Evolutionary conservation across 2,113 vertebrate species (phyloP).

Genomic region (Vulpes ferrilata): DNA sequence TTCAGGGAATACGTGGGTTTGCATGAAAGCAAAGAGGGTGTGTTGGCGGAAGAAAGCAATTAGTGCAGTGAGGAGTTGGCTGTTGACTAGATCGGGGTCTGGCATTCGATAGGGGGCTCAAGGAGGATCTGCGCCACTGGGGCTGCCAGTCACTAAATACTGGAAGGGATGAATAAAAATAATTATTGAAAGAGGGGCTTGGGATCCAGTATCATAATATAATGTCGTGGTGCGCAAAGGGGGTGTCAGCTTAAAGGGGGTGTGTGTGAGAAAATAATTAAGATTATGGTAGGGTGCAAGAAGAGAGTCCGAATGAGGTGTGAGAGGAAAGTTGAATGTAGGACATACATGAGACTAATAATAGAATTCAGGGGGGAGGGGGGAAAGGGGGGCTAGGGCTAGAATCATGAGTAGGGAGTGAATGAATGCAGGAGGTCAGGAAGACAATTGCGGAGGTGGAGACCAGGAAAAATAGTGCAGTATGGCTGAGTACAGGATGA

Average conservation of each 20-base stretch:
- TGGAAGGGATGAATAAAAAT: background rate
- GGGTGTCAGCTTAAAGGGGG: background rate
- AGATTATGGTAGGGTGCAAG: background rate
- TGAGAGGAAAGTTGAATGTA: background rate
- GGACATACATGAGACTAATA: background rate
- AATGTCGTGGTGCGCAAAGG: background rate
- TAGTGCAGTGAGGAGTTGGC: background rate
- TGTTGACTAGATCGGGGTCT: too few species aligned
- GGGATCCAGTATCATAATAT: background rate
- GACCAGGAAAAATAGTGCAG: background rate
- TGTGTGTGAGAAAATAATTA: background rate
- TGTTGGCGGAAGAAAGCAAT: background rate
- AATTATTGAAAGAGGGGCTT: background rate
- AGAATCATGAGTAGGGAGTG: background rate
- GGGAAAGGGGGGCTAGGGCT: too few species aligned
- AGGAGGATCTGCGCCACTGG: too few species aligned
- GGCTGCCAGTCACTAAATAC: too few species aligned
- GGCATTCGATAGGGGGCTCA: background rate
- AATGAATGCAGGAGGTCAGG: background rate
- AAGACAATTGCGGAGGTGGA: background rate
- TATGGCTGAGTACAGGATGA: background rate
- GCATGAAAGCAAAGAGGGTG: background rate
- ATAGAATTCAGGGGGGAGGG: background rate
- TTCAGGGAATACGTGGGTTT: too few species aligned
- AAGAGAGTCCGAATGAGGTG: background rate